phyloP scores from a whole-genome alignment of 1,140 invertebrate genomes.

The Psix sp. region DNA sequence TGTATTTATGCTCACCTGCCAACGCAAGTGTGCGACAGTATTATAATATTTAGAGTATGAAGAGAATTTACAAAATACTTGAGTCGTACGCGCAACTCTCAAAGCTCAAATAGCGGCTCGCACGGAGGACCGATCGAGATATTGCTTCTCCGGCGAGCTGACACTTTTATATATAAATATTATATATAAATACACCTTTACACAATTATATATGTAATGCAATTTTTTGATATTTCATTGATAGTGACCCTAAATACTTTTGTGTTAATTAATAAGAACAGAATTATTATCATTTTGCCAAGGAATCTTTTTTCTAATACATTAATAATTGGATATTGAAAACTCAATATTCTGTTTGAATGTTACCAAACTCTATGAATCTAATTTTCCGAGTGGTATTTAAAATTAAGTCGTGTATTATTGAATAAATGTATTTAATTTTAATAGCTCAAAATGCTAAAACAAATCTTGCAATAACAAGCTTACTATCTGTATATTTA shows the following conservation, averaged over 20 bases:
- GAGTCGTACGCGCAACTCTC: constrained; percentile 73
- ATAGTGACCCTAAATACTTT: constrained; percentile 68
- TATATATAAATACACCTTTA: constrained; percentile 72
- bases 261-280: constrained; percentile 53
- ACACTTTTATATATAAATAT: constrained; percentile 71
- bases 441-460: constrained; percentile 25
- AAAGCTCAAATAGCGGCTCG: constrained; percentile 77
- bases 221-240: constrained; percentile 68
- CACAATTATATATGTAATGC: constrained; percentile 73
- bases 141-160: constrained; percentile 77
- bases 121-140: constrained; percentile 75
- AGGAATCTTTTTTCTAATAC: too few relatives aligned
- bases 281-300: not conserved
- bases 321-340: too few relatives aligned
- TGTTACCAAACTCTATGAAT: too few relatives aligned
- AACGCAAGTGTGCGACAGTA: constrained; percentile 48
- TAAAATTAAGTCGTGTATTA: too few relatives aligned
- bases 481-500: constrained; percentile 68
- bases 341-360: too few relatives aligned
- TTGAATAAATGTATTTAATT: constrained; percentile 3
- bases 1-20: constrained; percentile 51
- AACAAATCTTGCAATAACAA: constrained; percentile 49
- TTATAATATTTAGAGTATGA: constrained; percentile 47
- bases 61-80: constrained; percentile 58
- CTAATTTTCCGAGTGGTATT: too few relatives aligned